Percentiles rank a stretch among this genome's conserved stretches.
Evolutionary conservation across 2,113 vertebrate species (phyloP).

Genomic region (Charadrius vociferus): DNA sequence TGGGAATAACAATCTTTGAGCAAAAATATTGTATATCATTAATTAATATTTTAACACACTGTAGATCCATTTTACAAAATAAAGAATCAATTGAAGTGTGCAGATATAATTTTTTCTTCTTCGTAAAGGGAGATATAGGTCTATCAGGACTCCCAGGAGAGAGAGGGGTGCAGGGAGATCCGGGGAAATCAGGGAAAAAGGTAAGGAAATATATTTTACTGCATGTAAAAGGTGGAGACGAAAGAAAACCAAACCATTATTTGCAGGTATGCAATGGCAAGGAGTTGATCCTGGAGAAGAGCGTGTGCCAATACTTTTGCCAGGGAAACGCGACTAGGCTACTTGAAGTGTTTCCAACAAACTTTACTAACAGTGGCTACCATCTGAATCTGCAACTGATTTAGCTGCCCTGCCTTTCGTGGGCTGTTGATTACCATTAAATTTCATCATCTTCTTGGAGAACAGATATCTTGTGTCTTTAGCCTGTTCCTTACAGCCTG

Average conservation of each 20-base stretch:
- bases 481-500: background rate
- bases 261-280: background rate
- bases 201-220: conserved; percentile 10
- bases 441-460: background rate
- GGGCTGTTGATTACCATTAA: background rate
- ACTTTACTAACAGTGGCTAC: background rate
- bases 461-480: background rate
- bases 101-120: background rate
- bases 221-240: background rate
- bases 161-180: conserved; percentile 27
- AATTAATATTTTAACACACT: background rate
- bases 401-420: background rate
- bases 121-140: conserved; percentile 66
- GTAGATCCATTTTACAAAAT: background rate
- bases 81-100: background rate
- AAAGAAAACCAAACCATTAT: background rate
- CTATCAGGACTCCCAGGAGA: conserved; percentile 49
- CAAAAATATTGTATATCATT: background rate
- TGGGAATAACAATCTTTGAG: background rate
- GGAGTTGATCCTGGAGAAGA: background rate
- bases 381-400: background rate
- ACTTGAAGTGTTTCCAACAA: background rate
- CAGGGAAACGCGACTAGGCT: background rate
- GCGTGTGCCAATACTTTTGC: background rate
- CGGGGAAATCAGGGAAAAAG: conserved; percentile 54